A percentile compares a stretch with the other conserved stretches of the same genome.
These are phyloP conservation scores for Pseudolycoriella hygida DNA, from an alignment of 2,888 invertebrate species.

Conservation along the genomic window DNA sequence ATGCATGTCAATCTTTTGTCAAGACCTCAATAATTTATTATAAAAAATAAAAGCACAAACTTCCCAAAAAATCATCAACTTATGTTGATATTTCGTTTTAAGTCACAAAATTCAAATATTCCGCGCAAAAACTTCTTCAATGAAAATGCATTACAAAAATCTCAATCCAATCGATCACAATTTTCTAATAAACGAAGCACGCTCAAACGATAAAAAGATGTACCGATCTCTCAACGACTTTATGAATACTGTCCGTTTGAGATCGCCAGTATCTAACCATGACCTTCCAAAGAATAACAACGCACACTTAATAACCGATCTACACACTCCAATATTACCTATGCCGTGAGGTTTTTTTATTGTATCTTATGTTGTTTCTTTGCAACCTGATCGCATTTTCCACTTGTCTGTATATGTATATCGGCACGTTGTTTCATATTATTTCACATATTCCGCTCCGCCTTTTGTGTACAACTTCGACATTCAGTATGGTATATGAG, in stretches of 20 bases:
- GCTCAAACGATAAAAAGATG: slow-evolving; percentile 13
- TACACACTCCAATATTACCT: not conserved
- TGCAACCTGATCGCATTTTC: slow-evolving; percentile 5
- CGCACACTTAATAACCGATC: slow-evolving; percentile 15
- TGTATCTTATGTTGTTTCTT: slow-evolving; percentile 2
- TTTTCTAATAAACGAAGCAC: not conserved
- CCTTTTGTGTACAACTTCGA: not conserved
- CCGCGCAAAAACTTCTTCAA: no score
- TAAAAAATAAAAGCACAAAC: no score
- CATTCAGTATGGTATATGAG: not conserved
- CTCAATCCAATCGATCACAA: no score
- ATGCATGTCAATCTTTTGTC: no score
- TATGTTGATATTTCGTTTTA: no score
- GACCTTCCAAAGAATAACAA: slow-evolving; percentile 26
- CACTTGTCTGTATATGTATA: slow-evolving; percentile 6
- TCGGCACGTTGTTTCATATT: not conserved
- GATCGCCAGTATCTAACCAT: slow-evolving; percentile 27
- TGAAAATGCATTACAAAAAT: no score
- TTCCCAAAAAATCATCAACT: no score
- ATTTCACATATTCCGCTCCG: not conserved
- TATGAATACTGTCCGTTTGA: slow-evolving; percentile 25
- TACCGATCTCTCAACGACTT: slow-evolving; percentile 26
- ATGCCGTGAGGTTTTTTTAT: not conserved
- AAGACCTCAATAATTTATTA: no score
- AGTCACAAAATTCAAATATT: no score